Evolutionary conservation across 1,140 invertebrate genomes (phyloP), one percentile per base, ranked within the genome.

Genomic region (Aphelenchoides avenae): DNA sequence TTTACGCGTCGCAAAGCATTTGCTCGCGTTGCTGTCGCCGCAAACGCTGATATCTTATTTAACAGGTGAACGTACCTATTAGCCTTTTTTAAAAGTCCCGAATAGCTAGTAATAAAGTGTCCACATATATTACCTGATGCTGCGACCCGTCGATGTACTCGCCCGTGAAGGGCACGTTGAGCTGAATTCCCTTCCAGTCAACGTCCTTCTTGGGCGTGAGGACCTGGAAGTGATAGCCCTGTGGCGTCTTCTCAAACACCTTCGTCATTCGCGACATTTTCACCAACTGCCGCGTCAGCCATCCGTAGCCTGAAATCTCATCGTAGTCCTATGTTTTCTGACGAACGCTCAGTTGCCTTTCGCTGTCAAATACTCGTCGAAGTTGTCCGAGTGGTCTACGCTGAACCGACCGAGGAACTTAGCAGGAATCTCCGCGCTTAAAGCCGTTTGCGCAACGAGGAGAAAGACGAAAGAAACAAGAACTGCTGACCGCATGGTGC

Each of bases 231-330:
- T 29, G 27, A 27, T 61, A 64, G 20, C 42, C 53, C 39, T 61
- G 30, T 26, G 4, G 26, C 22, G 51, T 68, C 39, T 66, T 66
- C 30, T 33, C 39, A 34, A 64, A 67, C 30, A 33, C 47, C 41
- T 64, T 64, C 34, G 61, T 60, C 7, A 62, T 61, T 27, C 37
- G 13, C n/a, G n/a, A n/a, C 11, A 60, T 27, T 39, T 60, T 60
- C 29, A 62, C 60, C 46, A 60, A 41, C 36, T 60, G 59, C 5
- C 61, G 62, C 62, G 60, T 64, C 41, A 64, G 59, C 63, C 62
- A 64, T 13, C 62, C 62, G 49, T 68, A 64, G 11, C 61, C 64
- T 46, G 41, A 39, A n/a, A n/a, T n/a, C n/a, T n/a, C n/a, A 37
- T 40, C 53, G 1, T 22, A 2, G 15, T 37, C 26, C 27, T 37